Evolutionary conservation across 2,113 vertebrate species (phyloP).

Genomic region (Paramisgurnus dabryanus): DNA sequence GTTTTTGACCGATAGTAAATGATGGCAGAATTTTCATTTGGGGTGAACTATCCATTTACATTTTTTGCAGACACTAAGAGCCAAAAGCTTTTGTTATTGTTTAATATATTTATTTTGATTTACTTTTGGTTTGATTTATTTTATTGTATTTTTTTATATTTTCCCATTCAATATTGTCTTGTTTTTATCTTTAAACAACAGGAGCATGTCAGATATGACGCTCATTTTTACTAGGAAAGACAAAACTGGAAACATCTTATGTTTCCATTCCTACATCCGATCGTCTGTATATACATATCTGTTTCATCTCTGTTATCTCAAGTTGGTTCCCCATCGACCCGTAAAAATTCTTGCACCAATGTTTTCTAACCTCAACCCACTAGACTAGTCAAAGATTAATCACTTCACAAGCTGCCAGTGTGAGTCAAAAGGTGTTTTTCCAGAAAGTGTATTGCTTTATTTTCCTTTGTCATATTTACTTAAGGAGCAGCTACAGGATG

Average conservation of each 20-base stretch:
- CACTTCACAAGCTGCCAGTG: constrained; percentile 49
- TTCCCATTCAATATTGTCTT: neutral
- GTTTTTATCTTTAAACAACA: neutral
- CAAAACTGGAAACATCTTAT: neutral
- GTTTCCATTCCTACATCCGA: neutral
- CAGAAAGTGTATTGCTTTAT: constrained; percentile 76
- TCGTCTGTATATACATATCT: neutral
- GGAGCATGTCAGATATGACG: neutral
- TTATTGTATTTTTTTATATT: neutral
- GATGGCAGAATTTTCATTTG: too few species aligned
- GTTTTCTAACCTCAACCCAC: constrained; percentile 62
- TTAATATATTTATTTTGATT: too few species aligned
- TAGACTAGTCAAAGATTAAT: constrained; percentile 37
- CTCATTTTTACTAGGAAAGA: neutral
- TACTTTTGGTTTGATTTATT: too few species aligned
- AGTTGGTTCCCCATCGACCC: neutral
- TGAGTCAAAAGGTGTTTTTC: constrained; percentile 67
- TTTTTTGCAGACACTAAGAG: too few species aligned
- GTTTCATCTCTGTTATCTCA: constrained; percentile 21
- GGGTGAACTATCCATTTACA: too few species aligned
- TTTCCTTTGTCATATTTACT: constrained; percentile 73
- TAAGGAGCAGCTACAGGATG: constrained; percentile 68
- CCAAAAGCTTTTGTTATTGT: too few species aligned
- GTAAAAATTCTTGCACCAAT: constrained; percentile 60
- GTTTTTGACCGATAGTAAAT: too few species aligned